Evolutionary conservation across 1,140 invertebrate genomes (phyloP), one percentile per base, ranked within the genome.

Genomic region (Lethrus apterus): DNA sequence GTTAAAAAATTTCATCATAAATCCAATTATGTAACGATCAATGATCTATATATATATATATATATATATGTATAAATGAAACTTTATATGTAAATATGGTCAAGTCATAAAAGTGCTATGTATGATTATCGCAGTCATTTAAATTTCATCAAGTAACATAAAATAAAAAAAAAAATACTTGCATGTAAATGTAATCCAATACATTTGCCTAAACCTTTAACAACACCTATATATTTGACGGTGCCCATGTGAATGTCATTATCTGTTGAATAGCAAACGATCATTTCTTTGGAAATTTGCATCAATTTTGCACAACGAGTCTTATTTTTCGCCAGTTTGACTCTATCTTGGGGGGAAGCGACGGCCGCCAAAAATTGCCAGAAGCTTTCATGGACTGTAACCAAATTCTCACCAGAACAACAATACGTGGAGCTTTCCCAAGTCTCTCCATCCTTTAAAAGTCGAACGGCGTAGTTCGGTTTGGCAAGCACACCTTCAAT

Each of bases 101-200:
- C n/a, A n/a, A n/a, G n/a, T n/a, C n/a, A n/a, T n/a, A n/a, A n/a
- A n/a, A n/a, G n/a, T n/a, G n/a, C n/a, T n/a, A n/a, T n/a, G n/a
- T n/a, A n/a, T n/a, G n/a, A n/a, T n/a, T n/a, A n/a, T n/a, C n/a
- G n/a, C n/a, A n/a, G n/a, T n/a, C n/a, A n/a, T n/a, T n/a, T n/a
- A n/a, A n/a, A n/a, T n/a, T n/a, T n/a, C n/a, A n/a, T n/a, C n/a
- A n/a, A n/a, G n/a, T n/a, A n/a, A n/a, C n/a, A n/a, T n/a, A n/a
- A n/a, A n/a, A n/a, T n/a, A n/a, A n/a, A n/a, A n/a, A n/a, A n/a
- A n/a, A n/a, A n/a, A n/a, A n/a, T n/a, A 63, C 62, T 70, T 69
- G 78, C 76, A 69, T 73, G 58, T 53, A 78, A 48, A 53, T 77
- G 71, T 44, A 79, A 59, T 18, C 73, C 75, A 64, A 74, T 75